Conservation (phyloP, 2,797 vertebrate species). For the Sebastes taczanowskii region DNA sequence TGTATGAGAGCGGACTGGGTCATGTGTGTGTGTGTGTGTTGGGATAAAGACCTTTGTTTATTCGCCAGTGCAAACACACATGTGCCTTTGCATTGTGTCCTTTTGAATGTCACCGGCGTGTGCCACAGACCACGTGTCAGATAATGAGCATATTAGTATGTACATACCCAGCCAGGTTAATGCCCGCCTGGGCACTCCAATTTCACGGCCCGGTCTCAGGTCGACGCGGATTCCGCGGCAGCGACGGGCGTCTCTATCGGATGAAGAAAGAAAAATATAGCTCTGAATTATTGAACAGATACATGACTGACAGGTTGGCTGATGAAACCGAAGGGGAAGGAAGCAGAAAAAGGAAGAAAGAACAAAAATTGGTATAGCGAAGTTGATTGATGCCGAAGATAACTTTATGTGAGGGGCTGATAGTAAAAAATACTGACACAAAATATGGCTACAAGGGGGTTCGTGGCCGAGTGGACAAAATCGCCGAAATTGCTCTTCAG, state of each 20-base stretch:
- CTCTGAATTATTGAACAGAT: constrained; percentile 75
- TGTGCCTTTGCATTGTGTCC: constrained; percentile 47
- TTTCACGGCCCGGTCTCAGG: constrained; percentile 63
- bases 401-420: constrained; percentile 55
- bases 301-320: constrained; percentile 71
- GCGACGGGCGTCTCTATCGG: constrained; percentile 57
- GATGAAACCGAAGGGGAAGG: constrained; percentile 66
- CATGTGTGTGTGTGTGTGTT: not conserved
- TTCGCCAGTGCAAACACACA: constrained; percentile 11
- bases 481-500: constrained; percentile 50
- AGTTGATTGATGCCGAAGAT: constrained; percentile 59
- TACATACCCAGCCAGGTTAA: constrained; percentile 73
- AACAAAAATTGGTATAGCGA: constrained; percentile 52
- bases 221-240: constrained; percentile 35
- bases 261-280: constrained; percentile 61
- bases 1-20: constrained; percentile 30
- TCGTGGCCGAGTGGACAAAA: constrained; percentile 46
- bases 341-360: constrained; percentile 54
- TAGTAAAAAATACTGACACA: constrained; percentile 48
- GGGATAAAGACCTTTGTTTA: not conserved
- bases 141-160: constrained; percentile 79
- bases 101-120: constrained; percentile 52
- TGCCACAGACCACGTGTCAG: constrained; percentile 36
- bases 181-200: constrained; percentile 61
- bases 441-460: constrained; percentile 45